phyloP scores from a whole-genome alignment of 2,113 vertebrate species.

The Ceuthmochares aereus region DNA sequence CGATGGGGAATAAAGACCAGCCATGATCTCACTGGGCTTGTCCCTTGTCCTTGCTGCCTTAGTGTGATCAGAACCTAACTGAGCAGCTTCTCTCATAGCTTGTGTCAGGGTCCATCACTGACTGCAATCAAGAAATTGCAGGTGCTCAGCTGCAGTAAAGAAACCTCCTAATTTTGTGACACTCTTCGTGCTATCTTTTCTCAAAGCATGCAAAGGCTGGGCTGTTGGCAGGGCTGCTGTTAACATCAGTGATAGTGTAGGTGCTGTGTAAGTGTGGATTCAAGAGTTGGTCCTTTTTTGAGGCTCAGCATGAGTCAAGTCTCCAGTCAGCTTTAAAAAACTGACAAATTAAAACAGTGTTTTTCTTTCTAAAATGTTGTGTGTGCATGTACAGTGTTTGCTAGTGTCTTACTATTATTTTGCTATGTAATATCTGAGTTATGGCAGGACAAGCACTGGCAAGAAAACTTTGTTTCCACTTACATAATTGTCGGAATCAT shows the following conservation, averaged over 20 bases:
- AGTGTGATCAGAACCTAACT: fast-evolving
- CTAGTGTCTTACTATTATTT: not conserved
- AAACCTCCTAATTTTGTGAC: not conserved
- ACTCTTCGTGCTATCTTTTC: not conserved
- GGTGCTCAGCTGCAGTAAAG: not conserved
- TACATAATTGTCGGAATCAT: not conserved
- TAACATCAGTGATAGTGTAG: too few relatives aligned
- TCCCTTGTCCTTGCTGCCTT: not conserved
- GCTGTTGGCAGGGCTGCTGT: not conserved
- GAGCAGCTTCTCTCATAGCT: not conserved
- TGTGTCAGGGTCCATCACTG: not conserved
- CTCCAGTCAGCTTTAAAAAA: not conserved
- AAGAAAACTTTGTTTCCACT: constrained; percentile 44
- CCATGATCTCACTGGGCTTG: fast-evolving
- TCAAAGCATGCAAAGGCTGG: not conserved
- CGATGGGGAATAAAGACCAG: not conserved
- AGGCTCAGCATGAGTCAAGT: not conserved
- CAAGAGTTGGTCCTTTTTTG: not conserved
- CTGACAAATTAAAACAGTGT: not conserved
- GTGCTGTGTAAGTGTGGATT: not conserved
- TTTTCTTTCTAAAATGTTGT: not conserved
- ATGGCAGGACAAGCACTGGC: not conserved
- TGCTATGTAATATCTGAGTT: not conserved
- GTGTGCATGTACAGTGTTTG: not conserved
- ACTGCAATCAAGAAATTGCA: not conserved